Conservation (phyloP, 2,888 invertebrate species). For the Carterocephalus palaemon region DNA sequence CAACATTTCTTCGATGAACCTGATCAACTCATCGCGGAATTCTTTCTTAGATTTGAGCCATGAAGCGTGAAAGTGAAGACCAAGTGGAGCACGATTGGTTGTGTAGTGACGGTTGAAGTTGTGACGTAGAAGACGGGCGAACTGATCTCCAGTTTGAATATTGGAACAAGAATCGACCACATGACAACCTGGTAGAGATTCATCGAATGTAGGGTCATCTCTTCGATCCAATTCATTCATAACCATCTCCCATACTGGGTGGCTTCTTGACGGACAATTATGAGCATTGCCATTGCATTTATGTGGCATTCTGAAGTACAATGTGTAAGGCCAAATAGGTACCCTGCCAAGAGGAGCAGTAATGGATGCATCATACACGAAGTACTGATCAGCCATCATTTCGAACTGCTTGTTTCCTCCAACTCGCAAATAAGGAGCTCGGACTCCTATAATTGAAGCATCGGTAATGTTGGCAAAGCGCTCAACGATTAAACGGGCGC, state of each 20-base stretch:
- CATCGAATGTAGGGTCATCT: constrained; percentile 96
- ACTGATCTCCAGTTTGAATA: constrained; percentile 94
- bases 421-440: constrained; percentile 92
- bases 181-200: constrained; percentile 95
- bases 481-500: constrained; percentile 90
- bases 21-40: constrained; percentile 92
- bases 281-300: constrained; percentile 96
- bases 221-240: constrained; percentile 96
- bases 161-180: constrained; percentile 97
- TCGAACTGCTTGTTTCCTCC: constrained; percentile 97
- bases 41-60: constrained; percentile 97
- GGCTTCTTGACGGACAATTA: constrained; percentile 93
- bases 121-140: constrained; percentile 91
- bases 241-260: constrained; percentile 97
- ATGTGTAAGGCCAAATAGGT: constrained; percentile 97
- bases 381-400: constrained; percentile 98
- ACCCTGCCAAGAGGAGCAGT: constrained; percentile 92
- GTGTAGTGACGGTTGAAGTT: constrained; percentile 97
- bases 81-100: constrained; percentile 95
- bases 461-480: constrained; percentile 95
- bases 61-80: constrained; percentile 95
- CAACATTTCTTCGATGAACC: constrained; percentile 96
- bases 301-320: constrained; percentile 98
- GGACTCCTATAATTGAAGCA: constrained; percentile 91
- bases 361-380: constrained; percentile 96